Evolutionary conservation across 2,888 invertebrate genomes (phyloP), one percentile per base, ranked within the genome.

Genomic region (Dromius quadrimaculatus): DNA sequence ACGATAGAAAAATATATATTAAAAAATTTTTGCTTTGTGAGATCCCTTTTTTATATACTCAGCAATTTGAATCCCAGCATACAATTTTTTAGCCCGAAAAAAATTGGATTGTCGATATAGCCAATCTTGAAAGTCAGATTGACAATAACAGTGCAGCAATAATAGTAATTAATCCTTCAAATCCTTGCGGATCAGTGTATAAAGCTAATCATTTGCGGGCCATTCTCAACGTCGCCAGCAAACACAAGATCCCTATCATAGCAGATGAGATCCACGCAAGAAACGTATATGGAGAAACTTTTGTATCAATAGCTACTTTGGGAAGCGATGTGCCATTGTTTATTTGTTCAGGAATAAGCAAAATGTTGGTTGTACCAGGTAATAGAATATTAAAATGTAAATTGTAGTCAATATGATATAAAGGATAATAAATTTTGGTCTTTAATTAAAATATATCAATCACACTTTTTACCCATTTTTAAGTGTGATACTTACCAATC

Each of bases 241-340:
- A 89, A 76, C 86, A 94, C 79, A 89, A 86, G 79, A 84, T 98
- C 36, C 96, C 97, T n/a, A 92, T 99, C 73, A 96, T 99, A 78
- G 96, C 97, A 11, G 98, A 98, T 83, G 98, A 99, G 87, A 97
- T 99, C 79, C 99, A 99, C 82, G 98, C 98, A 80, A 92, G 96
- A 80, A 90, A 99, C 81, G 94, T 95, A 13, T 97, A 96, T 19
- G 93, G 92, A 2, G 85, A 90, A 73, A 86, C 88, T 76, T 97
- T 92, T 79, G 84, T 92, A 77, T 92, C 97, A 0, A 83, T 97
- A 73, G 96, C 97, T 41, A 89, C 93, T 0, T 82, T 98, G 70
- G 92, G 95, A 32, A 88, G 89, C 74, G 89, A 92, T 23, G 97
- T 98, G 57, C 98, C 98, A 5, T 89, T 99, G 72, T 84, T 99